These are phyloP conservation scores for Mesorhabditis sp. DNA, from an alignment of 2,888 invertebrate genomes.

Conservation along the genomic window DNA sequence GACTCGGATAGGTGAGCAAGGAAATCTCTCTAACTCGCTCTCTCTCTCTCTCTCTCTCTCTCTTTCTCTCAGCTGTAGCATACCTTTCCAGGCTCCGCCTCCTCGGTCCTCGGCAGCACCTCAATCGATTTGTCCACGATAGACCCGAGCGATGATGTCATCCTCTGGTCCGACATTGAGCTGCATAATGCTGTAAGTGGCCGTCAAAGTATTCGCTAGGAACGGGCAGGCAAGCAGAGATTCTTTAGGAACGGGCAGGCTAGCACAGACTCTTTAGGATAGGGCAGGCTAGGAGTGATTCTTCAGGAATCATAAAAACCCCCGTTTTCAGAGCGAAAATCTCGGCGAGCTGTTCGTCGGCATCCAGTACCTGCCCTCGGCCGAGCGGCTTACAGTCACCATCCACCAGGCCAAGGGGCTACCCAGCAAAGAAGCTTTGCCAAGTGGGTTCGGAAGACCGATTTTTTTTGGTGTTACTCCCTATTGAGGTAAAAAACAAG, in stretches of 20 bases:
- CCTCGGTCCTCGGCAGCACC: conserved; percentile 10
- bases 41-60: too few species aligned
- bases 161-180: conserved; percentile 16
- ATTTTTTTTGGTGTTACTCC: too few species aligned
- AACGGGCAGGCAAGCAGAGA: not conserved
- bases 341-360: conserved; percentile 65
- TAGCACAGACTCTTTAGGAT: too few species aligned
- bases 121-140: conserved; percentile 11
- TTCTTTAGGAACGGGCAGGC: too few species aligned
- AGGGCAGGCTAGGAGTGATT: too few species aligned
- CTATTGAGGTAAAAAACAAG: conserved; percentile 56
- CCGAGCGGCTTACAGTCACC: conserved; percentile 66
- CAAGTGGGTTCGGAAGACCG: conserved; percentile 26
- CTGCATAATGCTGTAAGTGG: conserved; percentile 11
- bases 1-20: conserved; percentile 10
- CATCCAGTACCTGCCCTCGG: conserved; percentile 64
- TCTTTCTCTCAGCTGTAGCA: not conserved
- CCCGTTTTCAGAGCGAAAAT: conserved; percentile 34
- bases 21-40: not conserved
- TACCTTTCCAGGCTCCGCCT: conserved; percentile 7
- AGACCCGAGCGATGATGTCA: conserved; percentile 17
- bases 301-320: too few species aligned
- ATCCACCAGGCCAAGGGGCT: conserved; percentile 65
- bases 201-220: not conserved
- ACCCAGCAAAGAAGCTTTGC: conserved; percentile 17